Conservation (phyloP, 2,888 invertebrate species). For the Dione vanillae region DNA sequence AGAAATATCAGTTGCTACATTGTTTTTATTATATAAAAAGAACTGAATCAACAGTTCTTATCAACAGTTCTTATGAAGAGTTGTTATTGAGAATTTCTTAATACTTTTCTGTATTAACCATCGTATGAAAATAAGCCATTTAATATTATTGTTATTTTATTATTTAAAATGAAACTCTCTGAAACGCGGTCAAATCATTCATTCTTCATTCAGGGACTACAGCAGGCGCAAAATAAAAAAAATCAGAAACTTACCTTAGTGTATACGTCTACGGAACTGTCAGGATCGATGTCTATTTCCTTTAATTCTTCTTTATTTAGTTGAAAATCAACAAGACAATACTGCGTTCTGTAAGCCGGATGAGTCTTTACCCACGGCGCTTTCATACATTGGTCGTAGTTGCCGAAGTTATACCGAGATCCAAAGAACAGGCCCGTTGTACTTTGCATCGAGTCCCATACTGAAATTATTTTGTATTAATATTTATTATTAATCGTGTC, state of each 20-base stretch:
- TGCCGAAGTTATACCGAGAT: slow-evolving; percentile 82
- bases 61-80: no score
- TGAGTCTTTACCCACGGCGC: slow-evolving; percentile 62
- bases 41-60: no score
- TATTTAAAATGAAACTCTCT: no score
- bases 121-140: no score
- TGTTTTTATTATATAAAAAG: no score
- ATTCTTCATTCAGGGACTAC: no score
- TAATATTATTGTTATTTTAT: no score
- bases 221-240: no score
- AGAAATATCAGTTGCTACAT: no score
- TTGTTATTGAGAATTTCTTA: no score
- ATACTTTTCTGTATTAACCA: no score
- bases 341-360: slow-evolving; percentile 66
- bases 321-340: slow-evolving; percentile 73
- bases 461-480: slow-evolving; percentile 56
- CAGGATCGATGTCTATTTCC: slow-evolving; percentile 39
- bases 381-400: slow-evolving; percentile 84
- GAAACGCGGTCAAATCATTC: no score
- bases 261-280: slow-evolving; percentile 47
- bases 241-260: slow-evolving; percentile 47
- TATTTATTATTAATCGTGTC: not conserved
- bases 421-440: slow-evolving; percentile 82
- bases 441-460: slow-evolving; percentile 85
- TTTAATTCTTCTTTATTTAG: slow-evolving; percentile 45